Evolutionary conservation across 2,888 invertebrate genomes (phyloP).

Genomic region (Alsophila aescularia): DNA sequence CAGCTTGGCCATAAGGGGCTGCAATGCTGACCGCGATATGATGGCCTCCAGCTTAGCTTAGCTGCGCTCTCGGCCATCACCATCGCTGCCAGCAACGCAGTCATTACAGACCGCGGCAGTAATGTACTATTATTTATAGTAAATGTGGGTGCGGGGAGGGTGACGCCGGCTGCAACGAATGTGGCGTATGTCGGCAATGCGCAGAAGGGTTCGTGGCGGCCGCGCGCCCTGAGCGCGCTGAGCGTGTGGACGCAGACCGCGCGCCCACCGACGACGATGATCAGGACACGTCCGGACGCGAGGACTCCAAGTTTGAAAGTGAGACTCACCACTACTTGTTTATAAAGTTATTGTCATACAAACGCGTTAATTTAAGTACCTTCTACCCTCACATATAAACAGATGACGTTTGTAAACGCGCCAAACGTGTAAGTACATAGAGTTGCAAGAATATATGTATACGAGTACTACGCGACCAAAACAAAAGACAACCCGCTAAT

Average conservation of each 20-base stretch:
- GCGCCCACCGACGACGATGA: conserved; percentile 53
- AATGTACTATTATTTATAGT: conserved; percentile 72
- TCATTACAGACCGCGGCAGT: neutral
- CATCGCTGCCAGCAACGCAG: no score
- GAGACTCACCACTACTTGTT: conserved; percentile 12
- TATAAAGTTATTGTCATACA: no score
- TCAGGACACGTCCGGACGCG: conserved; percentile 37
- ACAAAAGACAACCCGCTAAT: no score
- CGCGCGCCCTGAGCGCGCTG: conserved; percentile 38
- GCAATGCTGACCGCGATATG: no score
- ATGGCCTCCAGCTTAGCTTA: no score
- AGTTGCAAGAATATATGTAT: no score
- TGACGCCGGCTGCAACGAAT: conserved; percentile 96
- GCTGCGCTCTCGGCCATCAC: neutral
- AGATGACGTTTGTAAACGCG: no score
- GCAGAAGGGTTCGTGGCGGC: conserved; percentile 75
- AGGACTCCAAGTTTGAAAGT: conserved; percentile 43
- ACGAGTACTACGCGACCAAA: no score
- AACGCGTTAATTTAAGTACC: no score
- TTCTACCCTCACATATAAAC: no score
- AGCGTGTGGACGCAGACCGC: conserved; percentile 17
- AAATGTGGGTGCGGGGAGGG: conserved; percentile 98
- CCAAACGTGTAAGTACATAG: no score
- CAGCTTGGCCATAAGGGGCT: no score
- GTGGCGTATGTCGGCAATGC: conserved; percentile 96